Conservation (phyloP, 2,113 vertebrate genomes). For the Marmota monax region DNA sequence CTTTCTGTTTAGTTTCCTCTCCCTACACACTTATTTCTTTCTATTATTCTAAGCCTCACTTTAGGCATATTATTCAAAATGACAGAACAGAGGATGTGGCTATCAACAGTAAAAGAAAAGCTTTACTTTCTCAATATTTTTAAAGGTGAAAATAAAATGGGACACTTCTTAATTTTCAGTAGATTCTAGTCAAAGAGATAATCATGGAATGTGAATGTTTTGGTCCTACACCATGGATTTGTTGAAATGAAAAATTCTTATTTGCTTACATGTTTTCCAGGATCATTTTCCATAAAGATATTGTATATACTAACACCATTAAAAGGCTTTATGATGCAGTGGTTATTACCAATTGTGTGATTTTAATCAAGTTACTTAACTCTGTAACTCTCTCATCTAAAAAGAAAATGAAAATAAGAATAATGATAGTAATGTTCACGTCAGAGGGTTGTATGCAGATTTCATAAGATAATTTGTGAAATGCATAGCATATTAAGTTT, state of each 20-base stretch:
- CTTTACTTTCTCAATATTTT: neutral
- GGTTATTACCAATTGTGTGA: neutral
- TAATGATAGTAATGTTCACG: neutral
- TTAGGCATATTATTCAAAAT: neutral
- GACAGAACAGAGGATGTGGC: neutral
- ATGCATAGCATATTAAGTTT: neutral
- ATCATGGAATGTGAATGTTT: neutral
- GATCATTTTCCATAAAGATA: neutral
- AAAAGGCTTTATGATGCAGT: neutral
- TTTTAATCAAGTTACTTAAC: neutral
- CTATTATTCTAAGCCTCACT: constrained; percentile 7
- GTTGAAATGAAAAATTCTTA: constrained; percentile 20
- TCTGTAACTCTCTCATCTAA: neutral
- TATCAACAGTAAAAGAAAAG: neutral
- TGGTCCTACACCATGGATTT: neutral
- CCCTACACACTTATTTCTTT: neutral
- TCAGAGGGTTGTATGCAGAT: neutral
- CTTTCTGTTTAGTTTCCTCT: neutral
- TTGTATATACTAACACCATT: neutral
- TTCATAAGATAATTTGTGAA: neutral
- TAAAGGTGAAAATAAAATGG: neutral
- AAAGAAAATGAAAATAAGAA: neutral
- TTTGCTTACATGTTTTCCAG: neutral
- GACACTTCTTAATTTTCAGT: neutral
- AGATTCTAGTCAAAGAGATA: constrained; percentile 10